Evolutionary conservation across 2,113 vertebrate species (phyloP), one percentile per base, ranked within the genome.

Genomic region (Pteruthius melanotis): DNA sequence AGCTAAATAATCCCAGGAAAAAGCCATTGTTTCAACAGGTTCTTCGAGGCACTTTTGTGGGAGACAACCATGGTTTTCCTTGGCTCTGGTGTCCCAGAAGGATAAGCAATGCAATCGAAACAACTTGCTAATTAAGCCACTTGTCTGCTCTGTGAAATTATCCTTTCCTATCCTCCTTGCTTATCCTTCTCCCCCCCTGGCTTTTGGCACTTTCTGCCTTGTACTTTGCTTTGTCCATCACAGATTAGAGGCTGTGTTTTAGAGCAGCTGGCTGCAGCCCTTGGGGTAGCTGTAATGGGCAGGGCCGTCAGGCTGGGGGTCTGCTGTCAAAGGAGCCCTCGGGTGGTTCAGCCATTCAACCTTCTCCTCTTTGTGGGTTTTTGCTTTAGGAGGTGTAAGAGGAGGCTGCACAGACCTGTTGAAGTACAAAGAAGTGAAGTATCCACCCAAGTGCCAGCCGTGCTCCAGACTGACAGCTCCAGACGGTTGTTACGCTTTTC

Each of bases 41-140:
- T 45, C 28, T 78, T 53, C 0, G 1, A 72, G 53, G 47, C 13
- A 11, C 52, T 24, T 63, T 19, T 0, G 0, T 23, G 37, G 47
- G 53, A 45, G 42, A 9, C 12, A 27, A 57, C 35, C 35, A 2
- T 13, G 4, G 33, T 37, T 13, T 37, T 54, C 40, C 50, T 35
- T 45, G 50, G 4, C 33, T 69, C 31, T 50, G 16, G 27, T 68
- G 1, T 60, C 35, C 40, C 30, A 31, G 24, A n/a, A 54, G 61
- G 70, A 17, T 30, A 22, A 78, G 59, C 57, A 35, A 16, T 52
- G 45, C 13, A 3, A 9, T 35, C 6, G 1, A 19, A 76, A 33
- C 74, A 59, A 27, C 47, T 88, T 35, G 27, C 35, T 79, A 47
- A n/a, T 63, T 9, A 22, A 39, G 21, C 52, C 1, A 6, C 27